Base-by-base conservation (phyloP, 2,113 vertebrate species). In the Hypanus sabinus region DNA sequence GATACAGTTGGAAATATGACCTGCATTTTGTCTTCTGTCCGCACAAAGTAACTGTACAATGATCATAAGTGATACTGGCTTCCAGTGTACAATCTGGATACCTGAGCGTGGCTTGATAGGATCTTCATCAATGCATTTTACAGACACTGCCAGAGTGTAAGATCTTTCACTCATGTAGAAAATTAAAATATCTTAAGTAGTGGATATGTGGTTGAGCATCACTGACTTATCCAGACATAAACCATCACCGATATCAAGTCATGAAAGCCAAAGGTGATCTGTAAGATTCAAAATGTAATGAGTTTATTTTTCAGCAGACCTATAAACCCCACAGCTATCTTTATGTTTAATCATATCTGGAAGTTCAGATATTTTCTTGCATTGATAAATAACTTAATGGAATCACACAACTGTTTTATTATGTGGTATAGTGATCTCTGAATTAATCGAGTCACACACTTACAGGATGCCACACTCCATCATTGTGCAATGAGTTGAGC, bases 121-220 rank as follows among this genome's bases (percentile, higher is more conserved):
- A 38, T 93, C 36, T 55, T 22, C 70, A 46, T 93, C 91, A 93
- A 73, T 93, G 68, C 33, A 75, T 93, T 93, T 75, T 93, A 93
- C 30, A 73, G 73, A 73, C 36, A 93, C 91, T 71, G 91, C 38
- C 70, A 55, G 36, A 27, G 68, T 75, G 68, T 73, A 93, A 93
- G 91, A 93, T 93, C 68, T 71, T 71, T 93, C 91, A 73, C 70
- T 93, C 91, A 93, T 93, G 91, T 55, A 75, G 91, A 93, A 93
- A 93, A 93, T 93, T 93, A 93, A 93, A 93, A 93, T 93, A 71
- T 75, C 91, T 75, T 55, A 70, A 93, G 46, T 38, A 93, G 11
- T 55, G 70, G 38, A 93, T 27, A 93, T 12, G 55, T 75, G 91
- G 70, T 70, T 73, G 38, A 93, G 91, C 36, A 73, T 92, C 62